Evolutionary conservation across 2,888 invertebrate genomes (phyloP).

Genomic region (Asteroscopus sphinx): DNA sequence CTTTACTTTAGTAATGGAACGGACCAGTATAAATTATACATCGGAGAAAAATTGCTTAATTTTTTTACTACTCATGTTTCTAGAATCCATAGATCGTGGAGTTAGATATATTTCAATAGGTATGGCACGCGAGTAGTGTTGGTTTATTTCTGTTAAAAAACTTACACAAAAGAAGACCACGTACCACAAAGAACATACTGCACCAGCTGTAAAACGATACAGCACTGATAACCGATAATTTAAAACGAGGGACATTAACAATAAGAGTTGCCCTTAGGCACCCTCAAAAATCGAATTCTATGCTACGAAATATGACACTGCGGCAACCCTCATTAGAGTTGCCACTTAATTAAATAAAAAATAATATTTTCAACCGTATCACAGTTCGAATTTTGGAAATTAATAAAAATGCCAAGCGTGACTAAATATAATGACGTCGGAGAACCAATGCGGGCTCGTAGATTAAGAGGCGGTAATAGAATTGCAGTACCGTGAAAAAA

Average conservation of each 20-base stretch:
- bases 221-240: slow-evolving; percentile 79
- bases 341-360: slow-evolving; percentile 76
- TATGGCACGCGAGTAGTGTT: too few relatives aligned
- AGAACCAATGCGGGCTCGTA: slow-evolving; percentile 65
- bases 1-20: too few relatives aligned
- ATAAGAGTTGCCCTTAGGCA: slow-evolving; percentile 70
- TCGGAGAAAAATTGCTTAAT: too few relatives aligned
- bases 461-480: slow-evolving; percentile 75
- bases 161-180: neutral
- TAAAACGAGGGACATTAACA: slow-evolving; percentile 75
- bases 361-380: slow-evolving; percentile 55
- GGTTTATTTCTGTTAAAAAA: neutral
- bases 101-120: too few relatives aligned
- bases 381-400: slow-evolving; percentile 62
- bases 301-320: slow-evolving; percentile 82
- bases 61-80: too few relatives aligned
- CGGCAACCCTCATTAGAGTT: slow-evolving; percentile 78
- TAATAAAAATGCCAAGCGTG: slow-evolving; percentile 66
- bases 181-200: slow-evolving; percentile 53
- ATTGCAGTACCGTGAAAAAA: slow-evolving; percentile 78
- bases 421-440: slow-evolving; percentile 66
- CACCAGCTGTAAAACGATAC: slow-evolving; percentile 77
- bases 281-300: slow-evolving; percentile 71
- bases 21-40: too few relatives aligned
- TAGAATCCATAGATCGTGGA: too few relatives aligned